Conservation (phyloP, 2,888 invertebrate genomes). For the Morpho helenor region DNA sequence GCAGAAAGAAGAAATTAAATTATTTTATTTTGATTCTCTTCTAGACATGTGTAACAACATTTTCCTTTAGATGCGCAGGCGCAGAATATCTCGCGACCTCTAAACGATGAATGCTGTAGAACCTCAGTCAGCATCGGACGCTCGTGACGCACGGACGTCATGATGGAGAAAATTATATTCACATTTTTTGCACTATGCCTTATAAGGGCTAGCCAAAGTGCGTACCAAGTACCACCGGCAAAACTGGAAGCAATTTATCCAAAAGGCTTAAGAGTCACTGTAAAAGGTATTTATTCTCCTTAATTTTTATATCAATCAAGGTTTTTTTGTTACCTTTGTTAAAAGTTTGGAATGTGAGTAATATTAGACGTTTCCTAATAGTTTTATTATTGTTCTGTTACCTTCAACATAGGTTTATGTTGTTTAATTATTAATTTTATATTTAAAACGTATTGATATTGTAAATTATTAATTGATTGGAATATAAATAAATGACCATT, state of each 20-base stretch:
- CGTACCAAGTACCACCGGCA: slow-evolving; percentile 70
- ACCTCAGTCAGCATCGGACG: slow-evolving; percentile 21
- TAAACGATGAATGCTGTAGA: not conserved
- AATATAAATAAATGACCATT: no score
- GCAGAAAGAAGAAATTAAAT: no score
- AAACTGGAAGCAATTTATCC: slow-evolving; percentile 80
- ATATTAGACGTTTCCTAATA: no score
- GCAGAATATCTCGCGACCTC: slow-evolving; percentile 12
- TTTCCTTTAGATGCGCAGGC: slow-evolving; percentile 15
- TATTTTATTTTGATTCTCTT: not conserved
- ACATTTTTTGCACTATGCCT: slow-evolving; percentile 19
- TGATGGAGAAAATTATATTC: slow-evolving; percentile 29
- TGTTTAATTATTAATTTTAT: no score
- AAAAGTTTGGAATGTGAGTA: no score
- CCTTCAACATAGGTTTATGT: no score
- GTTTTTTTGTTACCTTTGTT: not conserved
- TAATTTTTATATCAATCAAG: not conserved
- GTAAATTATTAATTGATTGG: no score
- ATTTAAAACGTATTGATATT: no score
- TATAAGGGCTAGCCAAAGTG: slow-evolving; percentile 4
- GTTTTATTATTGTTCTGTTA: no score
- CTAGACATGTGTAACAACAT: not conserved
- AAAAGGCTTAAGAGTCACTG: slow-evolving; percentile 79
- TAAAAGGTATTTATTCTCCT: slow-evolving; percentile 63
- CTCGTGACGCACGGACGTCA: slow-evolving; percentile 38